Evolutionary conservation across 1,140 invertebrate species (phyloP), one percentile per base, ranked within the genome.

Genomic region (Oppia nitens): DNA sequence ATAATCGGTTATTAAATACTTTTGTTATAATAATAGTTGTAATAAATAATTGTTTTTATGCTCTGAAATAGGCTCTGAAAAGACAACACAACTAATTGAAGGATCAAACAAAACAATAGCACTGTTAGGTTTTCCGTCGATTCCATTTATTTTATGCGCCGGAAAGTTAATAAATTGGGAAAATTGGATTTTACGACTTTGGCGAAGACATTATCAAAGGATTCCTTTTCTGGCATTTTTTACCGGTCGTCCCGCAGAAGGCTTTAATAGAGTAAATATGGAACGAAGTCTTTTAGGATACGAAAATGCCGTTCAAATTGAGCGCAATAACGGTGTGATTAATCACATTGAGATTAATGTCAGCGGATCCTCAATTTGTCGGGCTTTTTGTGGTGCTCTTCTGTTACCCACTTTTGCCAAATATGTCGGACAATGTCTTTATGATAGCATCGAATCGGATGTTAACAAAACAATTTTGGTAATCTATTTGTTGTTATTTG

Each of bases 111-210:
- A 92, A 0, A 71, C 96, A 17, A 81, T 95, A 17, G 73, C 97
- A 17, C 72, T 97, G 4, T 83, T 96, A 47, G 83, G 90, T 3
- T 74, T 97, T 32, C 92, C 93, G 1, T 85, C 87, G 0, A 94
- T 97, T 66, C 92, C 93, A 2, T 81, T 96, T 25, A 83, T 87
- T 64, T 74, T 97, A 26, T 83, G 96, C 63, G 75, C 89, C 3
- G 84, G 85, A 2, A 86, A 89, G 70, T 84, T 96, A 80, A 80
- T 97, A 57, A 81, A 84, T 62, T 98, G 94, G 94, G 92, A 98
- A 72, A 91, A 97, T 70, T 83, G 85, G 28, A 76, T 94, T 2
- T 75, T 97, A 0, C 77, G 80, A 47, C 54, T 75, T 4, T 77
- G 75, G 75, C 64, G 73, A 50, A 72, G 71, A 59, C 69, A 76